phyloP scores from a whole-genome alignment of 2,797 vertebrate species.

The Micromesistius poutassou region DNA sequence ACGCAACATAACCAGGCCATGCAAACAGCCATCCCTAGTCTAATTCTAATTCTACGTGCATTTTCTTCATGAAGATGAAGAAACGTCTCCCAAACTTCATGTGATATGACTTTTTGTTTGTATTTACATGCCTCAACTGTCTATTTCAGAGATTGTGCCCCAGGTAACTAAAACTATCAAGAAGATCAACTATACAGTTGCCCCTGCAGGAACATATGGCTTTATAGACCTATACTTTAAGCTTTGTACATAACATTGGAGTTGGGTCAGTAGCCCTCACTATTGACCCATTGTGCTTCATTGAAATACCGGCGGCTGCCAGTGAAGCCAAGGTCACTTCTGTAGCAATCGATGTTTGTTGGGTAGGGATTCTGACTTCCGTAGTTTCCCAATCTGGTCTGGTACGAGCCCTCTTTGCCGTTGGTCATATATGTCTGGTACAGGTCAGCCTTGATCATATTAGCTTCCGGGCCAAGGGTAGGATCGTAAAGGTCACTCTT shows the following conservation, averaged over 20 bases:
- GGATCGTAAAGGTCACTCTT: conserved; percentile 56
- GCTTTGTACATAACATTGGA: conserved; percentile 8
- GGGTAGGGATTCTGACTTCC: conserved; percentile 62
- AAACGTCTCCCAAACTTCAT: not conserved
- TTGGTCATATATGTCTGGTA: conserved; percentile 66
- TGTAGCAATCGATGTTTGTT: conserved; percentile 58
- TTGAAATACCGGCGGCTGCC: conserved; percentile 70
- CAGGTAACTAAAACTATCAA: not conserved
- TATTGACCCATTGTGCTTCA: conserved; percentile 74
- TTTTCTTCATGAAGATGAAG: not conserved
- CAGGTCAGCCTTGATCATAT: conserved; percentile 57
- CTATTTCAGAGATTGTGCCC: not conserved
- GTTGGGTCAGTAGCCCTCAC: conserved; percentile 57
- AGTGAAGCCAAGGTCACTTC: conserved; percentile 54
- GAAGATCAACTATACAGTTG: not conserved
- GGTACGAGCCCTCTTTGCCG: conserved; percentile 61
- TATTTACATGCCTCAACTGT: not conserved
- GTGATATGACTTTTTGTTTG: not conserved
- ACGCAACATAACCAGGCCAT: conserved; percentile 61
- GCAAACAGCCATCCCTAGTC: conserved; percentile 51
- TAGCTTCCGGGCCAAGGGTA: conserved; percentile 41
- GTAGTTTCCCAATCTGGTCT: conserved; percentile 56
- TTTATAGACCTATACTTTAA: not conserved
- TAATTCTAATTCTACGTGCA: not conserved
- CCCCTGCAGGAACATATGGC: not conserved